These are phyloP conservation scores for Bovichtus variegatus DNA, from an alignment of 2,797 vertebrate species.

Conservation along the genomic window DNA sequence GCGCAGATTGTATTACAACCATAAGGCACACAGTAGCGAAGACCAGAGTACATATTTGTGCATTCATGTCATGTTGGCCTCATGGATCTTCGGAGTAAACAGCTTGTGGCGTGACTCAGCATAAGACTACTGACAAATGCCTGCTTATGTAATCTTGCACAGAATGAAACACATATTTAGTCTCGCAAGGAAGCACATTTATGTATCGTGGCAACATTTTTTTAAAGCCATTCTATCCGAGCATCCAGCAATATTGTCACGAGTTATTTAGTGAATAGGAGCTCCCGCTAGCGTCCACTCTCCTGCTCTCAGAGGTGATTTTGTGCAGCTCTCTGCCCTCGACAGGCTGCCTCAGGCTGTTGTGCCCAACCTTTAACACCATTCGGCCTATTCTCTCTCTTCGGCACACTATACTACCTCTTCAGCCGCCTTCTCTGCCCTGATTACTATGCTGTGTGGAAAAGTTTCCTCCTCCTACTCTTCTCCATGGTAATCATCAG, in stretches of 20 bases:
- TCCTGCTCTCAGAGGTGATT: constrained; percentile 36
- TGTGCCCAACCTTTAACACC: constrained; percentile 63
- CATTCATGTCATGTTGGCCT: constrained; percentile 24
- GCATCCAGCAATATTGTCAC: neutral
- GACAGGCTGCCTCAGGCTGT: constrained; percentile 57
- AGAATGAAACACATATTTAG: constrained; percentile 1
- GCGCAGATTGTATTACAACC: neutral
- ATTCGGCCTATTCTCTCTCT: constrained; percentile 24
- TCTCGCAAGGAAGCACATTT: neutral
- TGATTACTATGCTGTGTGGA: constrained; percentile 39
- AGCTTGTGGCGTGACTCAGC: constrained; percentile 38
- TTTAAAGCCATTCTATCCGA: neutral
- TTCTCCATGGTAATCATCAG: constrained; percentile 32
- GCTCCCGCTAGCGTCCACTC: neutral
- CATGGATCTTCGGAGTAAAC: constrained; percentile 26
- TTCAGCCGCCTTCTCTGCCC: constrained; percentile 33
- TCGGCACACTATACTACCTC: constrained; percentile 22
- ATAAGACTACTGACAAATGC: constrained; percentile 7
- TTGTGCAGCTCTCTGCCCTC: constrained; percentile 47
- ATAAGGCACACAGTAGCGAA: neutral
- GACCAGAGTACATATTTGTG: constrained; percentile 9
- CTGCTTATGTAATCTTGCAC: constrained; percentile 8
- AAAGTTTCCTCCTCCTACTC: constrained; percentile 30
- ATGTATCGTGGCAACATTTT: neutral
- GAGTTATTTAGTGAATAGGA: constrained; percentile 24